These are phyloP conservation scores for Jacana jacana DNA, from an alignment of 2,113 vertebrate species.

Conservation along the genomic window DNA sequence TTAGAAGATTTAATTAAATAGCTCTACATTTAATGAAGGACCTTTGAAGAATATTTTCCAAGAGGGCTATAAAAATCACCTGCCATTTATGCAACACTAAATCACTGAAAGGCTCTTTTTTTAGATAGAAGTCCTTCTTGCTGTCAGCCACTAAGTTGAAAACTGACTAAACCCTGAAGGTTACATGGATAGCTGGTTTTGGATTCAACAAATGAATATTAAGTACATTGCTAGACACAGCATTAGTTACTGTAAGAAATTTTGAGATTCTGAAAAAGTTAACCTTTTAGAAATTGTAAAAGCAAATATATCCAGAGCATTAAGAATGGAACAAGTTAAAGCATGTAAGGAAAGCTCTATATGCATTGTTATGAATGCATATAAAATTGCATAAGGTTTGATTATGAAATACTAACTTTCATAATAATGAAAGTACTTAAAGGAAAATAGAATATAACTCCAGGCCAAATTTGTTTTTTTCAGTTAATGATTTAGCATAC, in stretches of 20 bases:
- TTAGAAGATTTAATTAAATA: neutral
- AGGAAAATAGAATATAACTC: neutral
- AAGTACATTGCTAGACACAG: neutral
- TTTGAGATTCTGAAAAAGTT: neutral
- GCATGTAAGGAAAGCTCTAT: neutral
- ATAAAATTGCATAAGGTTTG: neutral
- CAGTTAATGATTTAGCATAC: neutral
- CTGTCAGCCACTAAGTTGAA: neutral
- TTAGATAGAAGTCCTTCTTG: neutral
- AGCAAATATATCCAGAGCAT: accelerated
- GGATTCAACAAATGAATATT: neutral
- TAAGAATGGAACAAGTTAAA: neutral
- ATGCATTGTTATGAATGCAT: neutral
- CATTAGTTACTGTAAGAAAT: neutral
- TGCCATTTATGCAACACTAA: neutral
- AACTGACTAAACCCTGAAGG: neutral
- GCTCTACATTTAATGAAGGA: neutral
- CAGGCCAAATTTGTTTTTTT: neutral
- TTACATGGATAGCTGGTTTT: neutral
- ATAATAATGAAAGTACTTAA: neutral
- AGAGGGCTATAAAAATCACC: neutral
- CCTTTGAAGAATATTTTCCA: neutral
- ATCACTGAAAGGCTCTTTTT: neutral
- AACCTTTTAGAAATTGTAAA: neutral
- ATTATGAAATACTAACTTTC: neutral